These are phyloP conservation scores for Metridium senile DNA, from an alignment of 92 coral and sea anemone genomes.

Conservation along the genomic window DNA sequence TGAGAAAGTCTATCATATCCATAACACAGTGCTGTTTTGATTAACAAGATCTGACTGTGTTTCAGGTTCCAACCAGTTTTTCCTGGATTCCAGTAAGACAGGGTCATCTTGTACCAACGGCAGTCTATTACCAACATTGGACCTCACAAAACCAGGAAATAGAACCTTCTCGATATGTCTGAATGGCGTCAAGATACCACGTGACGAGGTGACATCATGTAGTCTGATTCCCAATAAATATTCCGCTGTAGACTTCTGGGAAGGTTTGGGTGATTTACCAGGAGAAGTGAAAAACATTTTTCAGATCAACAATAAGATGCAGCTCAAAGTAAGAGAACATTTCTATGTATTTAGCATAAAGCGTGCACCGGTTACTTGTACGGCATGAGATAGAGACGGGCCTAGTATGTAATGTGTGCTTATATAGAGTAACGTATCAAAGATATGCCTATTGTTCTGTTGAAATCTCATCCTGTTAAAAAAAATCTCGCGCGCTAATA, in stretches of 20 bases:
- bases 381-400: too few relatives aligned
- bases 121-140: background rate
- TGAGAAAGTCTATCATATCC: too few relatives aligned
- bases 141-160: background rate
- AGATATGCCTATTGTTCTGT: too few relatives aligned
- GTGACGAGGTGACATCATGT: background rate
- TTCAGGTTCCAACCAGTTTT: background rate
- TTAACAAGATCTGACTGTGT: too few relatives aligned
- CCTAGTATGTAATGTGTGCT: too few relatives aligned
- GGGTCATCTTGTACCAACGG: background rate
- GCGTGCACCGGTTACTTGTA: too few relatives aligned
- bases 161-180: background rate
- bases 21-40: too few relatives aligned
- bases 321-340: constrained; percentile 1
- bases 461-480: too few relatives aligned
- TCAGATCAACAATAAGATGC: background rate
- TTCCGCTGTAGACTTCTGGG: background rate
- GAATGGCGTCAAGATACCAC: background rate
- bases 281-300: background rate
- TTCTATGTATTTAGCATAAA: too few relatives aligned
- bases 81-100: background rate
- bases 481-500: too few relatives aligned
- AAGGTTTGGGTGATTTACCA: background rate
- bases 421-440: too few relatives aligned
- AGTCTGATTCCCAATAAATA: background rate